Evolutionary conservation across 2,797 vertebrate genomes (phyloP).

Genomic region (Malacoraja senta): DNA sequence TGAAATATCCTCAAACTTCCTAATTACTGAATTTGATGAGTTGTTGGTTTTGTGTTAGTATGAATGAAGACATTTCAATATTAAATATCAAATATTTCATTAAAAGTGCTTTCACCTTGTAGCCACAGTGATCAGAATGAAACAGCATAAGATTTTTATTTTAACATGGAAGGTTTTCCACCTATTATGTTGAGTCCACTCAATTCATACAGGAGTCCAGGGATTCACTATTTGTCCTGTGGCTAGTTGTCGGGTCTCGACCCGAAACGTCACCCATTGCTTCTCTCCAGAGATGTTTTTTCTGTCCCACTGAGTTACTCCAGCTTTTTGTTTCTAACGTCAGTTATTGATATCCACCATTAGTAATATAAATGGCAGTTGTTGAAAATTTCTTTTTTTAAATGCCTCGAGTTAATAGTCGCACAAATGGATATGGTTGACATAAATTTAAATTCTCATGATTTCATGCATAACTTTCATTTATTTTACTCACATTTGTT

Average conservation of each 20-base stretch:
- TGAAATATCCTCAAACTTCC: not conserved
- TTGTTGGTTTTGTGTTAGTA: not conserved
- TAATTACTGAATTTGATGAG: not conserved
- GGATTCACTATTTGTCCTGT: not conserved
- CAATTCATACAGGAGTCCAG: not conserved
- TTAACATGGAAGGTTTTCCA: not conserved
- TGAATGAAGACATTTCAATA: not conserved
- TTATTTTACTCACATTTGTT: no score
- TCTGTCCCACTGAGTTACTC: no score
- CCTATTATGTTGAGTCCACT: no score
- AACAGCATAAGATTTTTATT: not conserved
- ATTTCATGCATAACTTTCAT: no score
- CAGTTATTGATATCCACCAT: not conserved
- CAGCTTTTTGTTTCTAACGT: no score
- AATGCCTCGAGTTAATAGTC: conserved; percentile 18
- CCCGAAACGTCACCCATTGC: no score
- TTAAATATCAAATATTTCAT: not conserved
- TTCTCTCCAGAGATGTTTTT: no score
- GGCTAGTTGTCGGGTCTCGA: not conserved
- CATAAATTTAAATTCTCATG: not conserved
- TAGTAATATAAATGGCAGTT: not conserved
- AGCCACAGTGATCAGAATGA: not conserved
- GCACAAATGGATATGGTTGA: not conserved
- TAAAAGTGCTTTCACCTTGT: not conserved
- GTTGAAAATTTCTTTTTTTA: not conserved